Base-by-base conservation (phyloP, 1,140 invertebrate genomes). In the Gryon sp. region DNA sequence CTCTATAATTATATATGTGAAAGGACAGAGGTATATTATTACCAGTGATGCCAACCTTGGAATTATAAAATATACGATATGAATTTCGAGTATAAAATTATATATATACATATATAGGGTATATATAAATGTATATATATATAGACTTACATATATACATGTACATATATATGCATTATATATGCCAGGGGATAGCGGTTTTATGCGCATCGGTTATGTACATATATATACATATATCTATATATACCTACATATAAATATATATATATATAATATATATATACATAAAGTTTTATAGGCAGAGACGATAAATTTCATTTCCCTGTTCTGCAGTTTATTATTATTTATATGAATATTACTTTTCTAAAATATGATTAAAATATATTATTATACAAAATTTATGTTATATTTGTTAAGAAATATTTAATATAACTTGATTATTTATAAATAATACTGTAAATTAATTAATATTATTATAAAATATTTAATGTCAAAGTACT, bases 1-100 rank as follows among this genome's bases (percentile, higher is more conserved):
- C 55, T 60, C 66, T 72, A 72, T 72, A 72, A 72, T 72, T 72
- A 72, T 62, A 69, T 59, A 69, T 69, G 68, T 62, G 68, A 72
- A 72, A 62, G 68, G 68, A 72, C 28, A 45, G 68, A 53, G 46
- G 46, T 60, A 72, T 72, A 62, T 62, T 72, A 62, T 53, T 70
- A 72, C 46, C 46, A 62, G 68, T 62, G 55, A 6, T 62, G 20
- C 68, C 68, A 72, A 72, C 55, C 55, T 72, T 70, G 53, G 36
- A 34, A 11, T n/a, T 57, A 38, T 52, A 36, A 55, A 30, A 50
- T 55, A 48, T 68, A 48, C 26, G 24, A 68, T 46, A 68, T 38
- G 14, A 69, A 57, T 53, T 11, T 9, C 15, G 52, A 11, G 22
- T n/a, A 50, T 63, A 52, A 18, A 62, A 62, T 62, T 48, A 9